These are phyloP conservation scores for Pharmacophagus antenor DNA, from an alignment of 2,888 invertebrate species.

Conservation along the genomic window DNA sequence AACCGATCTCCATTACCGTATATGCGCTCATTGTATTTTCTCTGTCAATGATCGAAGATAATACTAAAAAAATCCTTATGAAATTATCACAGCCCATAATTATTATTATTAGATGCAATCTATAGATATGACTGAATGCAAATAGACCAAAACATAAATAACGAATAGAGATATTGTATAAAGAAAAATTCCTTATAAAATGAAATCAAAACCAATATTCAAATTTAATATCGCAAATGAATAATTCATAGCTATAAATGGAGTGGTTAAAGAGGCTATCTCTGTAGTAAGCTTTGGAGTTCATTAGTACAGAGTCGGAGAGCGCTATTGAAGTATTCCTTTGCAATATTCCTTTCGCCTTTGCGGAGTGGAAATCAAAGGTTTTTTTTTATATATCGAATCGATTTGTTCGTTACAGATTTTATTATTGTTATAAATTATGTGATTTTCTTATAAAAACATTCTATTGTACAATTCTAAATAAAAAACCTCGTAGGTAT, in stretches of 20 bases:
- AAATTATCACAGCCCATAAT: no score
- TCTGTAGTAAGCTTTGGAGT: conserved; percentile 19
- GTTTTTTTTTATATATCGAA: background rate
- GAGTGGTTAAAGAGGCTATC: conserved; percentile 23
- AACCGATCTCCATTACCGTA: background rate
- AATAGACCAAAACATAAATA: background rate
- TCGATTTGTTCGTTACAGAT: conserved; percentile 1
- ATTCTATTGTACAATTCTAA: no score
- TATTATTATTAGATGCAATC: no score
- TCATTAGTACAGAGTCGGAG: conserved; percentile 15
- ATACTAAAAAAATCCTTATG: no score
- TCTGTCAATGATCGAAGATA: background rate
- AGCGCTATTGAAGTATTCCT: conserved; percentile 21
- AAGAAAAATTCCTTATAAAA: background rate
- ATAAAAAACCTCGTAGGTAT: no score
- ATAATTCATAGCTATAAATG: conserved; percentile 27
- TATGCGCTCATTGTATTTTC: background rate
- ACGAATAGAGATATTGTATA: background rate
- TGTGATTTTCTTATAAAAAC: background rate
- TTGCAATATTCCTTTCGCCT: conserved; percentile 22
- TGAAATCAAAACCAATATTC: conserved; percentile 22
- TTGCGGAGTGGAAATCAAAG: conserved; percentile 5
- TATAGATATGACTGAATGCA: background rate
- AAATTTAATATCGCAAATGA: conserved; percentile 21
- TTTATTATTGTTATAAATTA: background rate